phyloP scores from a whole-genome alignment of 2,888 invertebrate species.

The Caenorhabditis angaria region DNA sequence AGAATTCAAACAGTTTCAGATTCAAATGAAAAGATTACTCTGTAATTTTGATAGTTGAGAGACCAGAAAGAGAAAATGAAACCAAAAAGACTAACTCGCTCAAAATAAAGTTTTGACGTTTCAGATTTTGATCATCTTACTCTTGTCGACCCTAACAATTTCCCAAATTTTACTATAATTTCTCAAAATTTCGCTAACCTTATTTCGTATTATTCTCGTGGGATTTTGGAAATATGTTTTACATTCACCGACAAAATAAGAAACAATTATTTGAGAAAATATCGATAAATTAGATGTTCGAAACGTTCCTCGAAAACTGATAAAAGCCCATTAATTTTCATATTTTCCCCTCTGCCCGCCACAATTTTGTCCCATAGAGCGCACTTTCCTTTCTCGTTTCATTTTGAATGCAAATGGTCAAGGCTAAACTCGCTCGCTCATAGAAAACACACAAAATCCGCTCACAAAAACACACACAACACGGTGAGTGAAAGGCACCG shows the following conservation, averaged over 20 bases:
- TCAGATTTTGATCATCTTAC: no score
- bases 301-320: not conserved
- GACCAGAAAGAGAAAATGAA: not conserved
- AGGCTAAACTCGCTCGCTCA: slow-evolving; percentile 7
- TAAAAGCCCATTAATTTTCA: not conserved
- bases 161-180: no score
- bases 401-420: slow-evolving; percentile 17
- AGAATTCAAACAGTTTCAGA: not conserved
- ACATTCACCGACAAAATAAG: no score
- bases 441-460: slow-evolving; percentile 25
- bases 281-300: not conserved
- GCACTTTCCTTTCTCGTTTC: slow-evolving; percentile 9
- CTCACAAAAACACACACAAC: not conserved
- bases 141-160: no score
- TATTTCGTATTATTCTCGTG: no score
- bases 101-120: no score
- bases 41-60: no score
- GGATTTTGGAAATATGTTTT: no score
- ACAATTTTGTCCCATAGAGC: slow-evolving; percentile 16
- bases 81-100: no score
- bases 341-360: not conserved
- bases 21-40: no score
- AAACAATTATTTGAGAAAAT: not conserved
- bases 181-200: no score
- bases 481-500: slow-evolving; percentile 36